These are phyloP conservation scores for Tragelaphus strepsiceros DNA, from an alignment of 2,113 vertebrate species.

Conservation along the genomic window DNA sequence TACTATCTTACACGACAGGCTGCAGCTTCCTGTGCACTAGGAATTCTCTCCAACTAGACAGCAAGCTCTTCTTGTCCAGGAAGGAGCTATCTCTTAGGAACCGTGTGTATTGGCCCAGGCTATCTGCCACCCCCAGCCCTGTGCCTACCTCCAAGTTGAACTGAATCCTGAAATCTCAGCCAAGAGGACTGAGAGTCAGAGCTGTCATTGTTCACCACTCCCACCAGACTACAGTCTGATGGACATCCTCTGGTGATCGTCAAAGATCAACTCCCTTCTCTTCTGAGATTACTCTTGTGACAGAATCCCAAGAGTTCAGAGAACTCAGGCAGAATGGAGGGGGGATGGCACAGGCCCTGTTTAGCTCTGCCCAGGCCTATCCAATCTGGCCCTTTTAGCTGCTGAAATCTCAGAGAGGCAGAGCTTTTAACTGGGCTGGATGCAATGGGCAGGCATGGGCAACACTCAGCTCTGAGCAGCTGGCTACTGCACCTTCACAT, in stretches of 20 bases:
- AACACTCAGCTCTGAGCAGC: not conserved
- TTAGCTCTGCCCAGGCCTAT: not conserved
- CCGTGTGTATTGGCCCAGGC: too few species aligned
- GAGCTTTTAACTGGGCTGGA: conserved; percentile 27
- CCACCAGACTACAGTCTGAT: not conserved
- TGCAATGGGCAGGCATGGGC: not conserved
- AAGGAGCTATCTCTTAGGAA: not conserved
- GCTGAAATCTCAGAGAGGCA: conserved; percentile 34
- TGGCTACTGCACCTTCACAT: not conserved
- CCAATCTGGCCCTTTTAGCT: not conserved
- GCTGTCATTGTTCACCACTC: not conserved
- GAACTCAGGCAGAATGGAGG: not conserved
- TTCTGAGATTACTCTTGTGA: not conserved
- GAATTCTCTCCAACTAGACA: not conserved
- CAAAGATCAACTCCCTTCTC: not conserved
- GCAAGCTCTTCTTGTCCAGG: not conserved
- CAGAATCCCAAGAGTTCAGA: not conserved
- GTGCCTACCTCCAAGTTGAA: not conserved
- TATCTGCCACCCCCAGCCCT: not conserved
- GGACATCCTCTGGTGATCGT: not conserved
- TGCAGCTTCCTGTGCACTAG: not conserved
- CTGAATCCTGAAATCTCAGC: not conserved
- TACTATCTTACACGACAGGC: accelerated
- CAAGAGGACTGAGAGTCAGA: not conserved
- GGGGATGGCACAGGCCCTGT: not conserved